Evolutionary conservation across 2,888 invertebrate genomes (phyloP), one percentile per base, ranked within the genome.

Genomic region (Oasisia sp.): DNA sequence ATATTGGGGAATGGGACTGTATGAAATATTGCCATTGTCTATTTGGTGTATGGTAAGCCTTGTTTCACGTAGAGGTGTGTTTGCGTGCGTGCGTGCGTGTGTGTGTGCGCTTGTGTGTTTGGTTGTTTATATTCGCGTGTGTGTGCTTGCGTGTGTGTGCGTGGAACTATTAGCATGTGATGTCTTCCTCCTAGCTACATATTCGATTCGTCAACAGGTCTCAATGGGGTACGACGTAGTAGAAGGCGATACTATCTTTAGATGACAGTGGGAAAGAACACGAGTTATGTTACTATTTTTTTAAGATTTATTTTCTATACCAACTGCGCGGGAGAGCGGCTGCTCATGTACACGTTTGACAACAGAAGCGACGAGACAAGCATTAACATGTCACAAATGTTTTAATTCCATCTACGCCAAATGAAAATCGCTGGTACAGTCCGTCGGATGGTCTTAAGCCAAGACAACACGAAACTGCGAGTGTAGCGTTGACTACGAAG

Each of bases 311-410:
- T 74, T 74, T 74, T 74, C 74, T 74, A 19, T 74, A 74, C 74
- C 74, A 74, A 74, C 74, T 74, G 74, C 74, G 74, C 27, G n/a
- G 74, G 74, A 74, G 74, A 74, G 74, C 74, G 74, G 74, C 74
- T 74, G 74, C 74, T 74, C 74, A n/a, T 74, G 27, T 74, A 74
- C 74, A 74, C 74, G 74, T 74, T 74, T 74, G 74, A 74, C 74
- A 74, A 74, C 74, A 74, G 74, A 74, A 74, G 74, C 74, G 74
- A 74, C 74, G 74, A 74, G 74, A 74, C 74, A 74, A 74, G 74
- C 74, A 74, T 74, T 74, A 74, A 74, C 74, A 74, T 74, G 74
- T 74, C 74, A 74, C 74, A 74, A 74, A 74, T 74, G 74, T 74
- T 74, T 74, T 74, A 74, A 74, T 74, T 74, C 74, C 74, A 74